Evolutionary conservation across 2,797 vertebrate genomes (phyloP), one percentile per base, ranked within the genome.

Genomic region (Pseudomugil tenellus): DNA sequence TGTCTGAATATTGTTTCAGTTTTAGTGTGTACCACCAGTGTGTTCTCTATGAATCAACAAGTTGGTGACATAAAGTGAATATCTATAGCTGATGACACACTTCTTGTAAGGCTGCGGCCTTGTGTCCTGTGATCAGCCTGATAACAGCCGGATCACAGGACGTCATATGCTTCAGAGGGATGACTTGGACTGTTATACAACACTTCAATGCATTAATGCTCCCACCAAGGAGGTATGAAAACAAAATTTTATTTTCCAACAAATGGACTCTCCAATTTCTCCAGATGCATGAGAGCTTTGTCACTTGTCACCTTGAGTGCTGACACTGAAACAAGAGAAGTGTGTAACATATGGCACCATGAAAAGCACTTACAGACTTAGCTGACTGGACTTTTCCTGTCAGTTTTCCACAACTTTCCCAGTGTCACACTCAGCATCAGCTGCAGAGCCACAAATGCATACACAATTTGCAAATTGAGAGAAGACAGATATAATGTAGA

Each of bases 341-440:
- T 92, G 97, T 0, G 96, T 96, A 71, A 98, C 96, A 84, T 97
- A 96, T 63, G 98, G 95, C 10, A 98, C 95, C 39, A 98, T 70
- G 93, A 97, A 97, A 98, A 0, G 96, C 96, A 0, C 96, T 86
- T 0, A 98, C 80, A 0, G 96, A 96, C 84, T 98, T 60, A 97
- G 97, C 91, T 97, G 95, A 79, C 97, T 97, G 79, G 96, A 96
- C 69, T 97, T 97, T 0, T 96, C 97, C 74, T 97, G 96, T 96
- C 96, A 97, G 86, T 95, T 97, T 79, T 98, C 97, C 34, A 97
- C 96, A 0, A 97, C 97, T 76, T 96, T 96, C 63, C 96, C 97
- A 98, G 94, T 72, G 32, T 32, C 32, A 32, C 3, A 29, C 6
- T 29, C 29, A 29, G 29, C 29, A 3, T 29, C 6, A 29, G 91